Base-by-base conservation (phyloP, 2,797 vertebrate genomes). In the Perodicticus potto region DNA sequence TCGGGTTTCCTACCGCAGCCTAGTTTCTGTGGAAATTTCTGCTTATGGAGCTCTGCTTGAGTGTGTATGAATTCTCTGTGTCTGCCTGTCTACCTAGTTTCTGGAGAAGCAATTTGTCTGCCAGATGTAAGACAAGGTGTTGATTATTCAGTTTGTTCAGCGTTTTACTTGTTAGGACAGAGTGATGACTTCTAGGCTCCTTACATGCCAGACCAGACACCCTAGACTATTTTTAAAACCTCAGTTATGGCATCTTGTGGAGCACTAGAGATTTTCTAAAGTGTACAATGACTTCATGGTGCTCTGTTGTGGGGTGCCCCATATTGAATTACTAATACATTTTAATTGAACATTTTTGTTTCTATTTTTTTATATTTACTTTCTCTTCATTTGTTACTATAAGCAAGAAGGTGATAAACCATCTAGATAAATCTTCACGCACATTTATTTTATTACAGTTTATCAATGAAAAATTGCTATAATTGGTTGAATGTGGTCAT, bases 321-420 rank as follows among this genome's bases (percentile, higher is more conserved):
- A 10, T 43, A 77, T 82, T 89, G 89, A 89, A 69, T 83, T 37
- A 78, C n/a, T 27, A 63, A 84, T 86, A 86, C 14, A 16, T 70
- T 89, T 63, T 69, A 74, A 63, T 29, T 70, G 49, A 25, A 65
- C 22, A 76, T 78, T 57, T 67, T 14, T 82, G 12, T 74, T 89
- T 89, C 49, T 80, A 13, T n/a, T 73, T 96, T 96, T 94, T 90
- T 7, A 67, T 34, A 69, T 97, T 85, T 81, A n/a, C 37, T 82
- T 85, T 82, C 49, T 74, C 37, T 74, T 76, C 55, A 83, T 90
- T 86, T 70, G 6, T 57, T 61, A 12, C 37, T 83, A 22, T 57
- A 74, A 89, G 17, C 67, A 92, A 89, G 53, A 67, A 65, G 22
- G 22, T 32, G n/a, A 23, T 23, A 84, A 49, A 80, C 29, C 1